Conservation (phyloP, 2,113 vertebrate species). For the Hippopotamus amphibius region DNA sequence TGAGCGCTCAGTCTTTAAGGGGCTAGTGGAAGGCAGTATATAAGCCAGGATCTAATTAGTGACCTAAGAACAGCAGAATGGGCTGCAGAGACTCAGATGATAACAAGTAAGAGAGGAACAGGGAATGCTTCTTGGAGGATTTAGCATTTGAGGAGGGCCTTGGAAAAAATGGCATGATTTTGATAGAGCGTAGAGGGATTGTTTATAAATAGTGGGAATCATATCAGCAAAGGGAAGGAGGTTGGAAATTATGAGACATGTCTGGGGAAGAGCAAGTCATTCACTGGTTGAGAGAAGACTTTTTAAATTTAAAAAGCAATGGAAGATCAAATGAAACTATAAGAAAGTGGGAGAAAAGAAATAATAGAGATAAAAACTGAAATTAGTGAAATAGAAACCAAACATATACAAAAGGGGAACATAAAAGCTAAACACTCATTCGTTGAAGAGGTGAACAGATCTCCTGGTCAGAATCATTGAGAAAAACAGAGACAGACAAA, state of each 20-base stretch:
- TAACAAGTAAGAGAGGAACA: neutral
- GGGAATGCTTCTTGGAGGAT: neutral
- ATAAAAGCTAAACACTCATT: neutral
- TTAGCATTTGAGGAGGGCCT: neutral
- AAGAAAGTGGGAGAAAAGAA: conserved; percentile 15
- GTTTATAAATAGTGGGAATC: neutral
- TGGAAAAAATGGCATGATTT: neutral
- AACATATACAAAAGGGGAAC: neutral
- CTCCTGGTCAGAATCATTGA: neutral
- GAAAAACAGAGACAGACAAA: neutral
- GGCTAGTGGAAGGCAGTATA: neutral
- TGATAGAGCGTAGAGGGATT: neutral
- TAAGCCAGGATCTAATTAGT: neutral
- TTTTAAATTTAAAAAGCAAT: conserved; percentile 27
- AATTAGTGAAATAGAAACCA: conserved; percentile 15
- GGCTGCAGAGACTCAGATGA: neutral
- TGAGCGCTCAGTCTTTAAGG: neutral
- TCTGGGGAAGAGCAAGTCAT: neutral
- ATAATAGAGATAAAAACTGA: conserved; percentile 1
- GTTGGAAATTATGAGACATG: neutral
- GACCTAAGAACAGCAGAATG: neutral
- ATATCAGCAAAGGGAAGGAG: neutral
- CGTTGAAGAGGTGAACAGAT: conserved; percentile 2
- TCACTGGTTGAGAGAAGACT: neutral
- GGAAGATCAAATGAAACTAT: conserved; percentile 9